Percentiles rank a stretch among this genome's conserved stretches.
phyloP scores from a whole-genome alignment of 2,113 vertebrate genomes.

The Sorex fumeus region DNA sequence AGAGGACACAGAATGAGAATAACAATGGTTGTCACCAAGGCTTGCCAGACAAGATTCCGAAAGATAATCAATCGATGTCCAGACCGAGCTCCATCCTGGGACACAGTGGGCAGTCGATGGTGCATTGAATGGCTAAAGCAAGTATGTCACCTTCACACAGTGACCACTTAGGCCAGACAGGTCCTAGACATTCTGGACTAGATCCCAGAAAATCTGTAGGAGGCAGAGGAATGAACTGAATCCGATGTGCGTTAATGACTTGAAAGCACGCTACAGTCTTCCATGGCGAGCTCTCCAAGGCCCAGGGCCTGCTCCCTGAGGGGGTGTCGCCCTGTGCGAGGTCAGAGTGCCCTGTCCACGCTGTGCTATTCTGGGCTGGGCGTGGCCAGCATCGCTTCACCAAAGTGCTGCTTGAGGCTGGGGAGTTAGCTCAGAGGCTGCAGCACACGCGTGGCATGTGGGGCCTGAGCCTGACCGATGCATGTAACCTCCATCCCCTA shows the following conservation, averaged over 20 bases:
- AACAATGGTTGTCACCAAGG: too few species aligned
- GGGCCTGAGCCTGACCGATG: too few species aligned
- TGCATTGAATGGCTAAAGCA: not conserved
- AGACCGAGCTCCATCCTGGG: too few species aligned
- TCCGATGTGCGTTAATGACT: not conserved
- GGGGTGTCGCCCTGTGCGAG: too few species aligned
- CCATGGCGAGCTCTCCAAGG: not conserved
- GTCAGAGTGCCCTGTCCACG: not conserved
- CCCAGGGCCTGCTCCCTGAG: not conserved
- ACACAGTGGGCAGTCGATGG: too few species aligned
- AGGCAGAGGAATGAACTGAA: not conserved
- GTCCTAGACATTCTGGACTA: not conserved
- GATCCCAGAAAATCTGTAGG: not conserved
- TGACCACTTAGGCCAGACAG: not conserved
- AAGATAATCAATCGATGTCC: too few species aligned
- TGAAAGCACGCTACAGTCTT: not conserved
- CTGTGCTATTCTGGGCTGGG: not conserved
- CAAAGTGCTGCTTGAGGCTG: not conserved
- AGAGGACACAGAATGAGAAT: too few species aligned
- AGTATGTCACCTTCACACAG: too few species aligned
- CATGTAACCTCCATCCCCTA: too few species aligned
- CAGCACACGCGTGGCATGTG: too few species aligned
- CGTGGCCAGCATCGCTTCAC: not conserved
- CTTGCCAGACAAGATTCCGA: too few species aligned
- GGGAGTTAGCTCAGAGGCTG: too few species aligned